phyloP scores from a whole-genome alignment of 1,140 invertebrate genomes.

The Rhysida immarginata region DNA sequence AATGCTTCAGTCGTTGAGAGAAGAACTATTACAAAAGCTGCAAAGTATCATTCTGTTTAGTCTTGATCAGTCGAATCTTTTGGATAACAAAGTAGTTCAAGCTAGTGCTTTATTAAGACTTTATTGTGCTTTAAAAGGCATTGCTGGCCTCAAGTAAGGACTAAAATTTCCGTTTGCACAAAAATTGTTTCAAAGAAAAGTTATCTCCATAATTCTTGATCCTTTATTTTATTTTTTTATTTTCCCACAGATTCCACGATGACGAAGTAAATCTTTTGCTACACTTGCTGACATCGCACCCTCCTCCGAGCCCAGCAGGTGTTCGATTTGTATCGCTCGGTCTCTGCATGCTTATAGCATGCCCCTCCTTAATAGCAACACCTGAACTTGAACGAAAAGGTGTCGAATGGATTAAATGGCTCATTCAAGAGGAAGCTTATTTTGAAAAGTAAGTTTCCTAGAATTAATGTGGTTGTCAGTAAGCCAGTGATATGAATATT shows the following conservation, averaged over 20 bases:
- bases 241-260: slow-evolving; percentile 56
- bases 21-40: slow-evolving; percentile 55
- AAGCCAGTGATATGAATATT: no score
- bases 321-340: slow-evolving; percentile 84
- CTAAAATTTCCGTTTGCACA: no score
- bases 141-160: slow-evolving; percentile 77
- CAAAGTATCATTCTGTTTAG: slow-evolving; percentile 37
- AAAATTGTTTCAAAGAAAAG: no score
- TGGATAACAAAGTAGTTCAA: slow-evolving; percentile 54
- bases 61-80: slow-evolving; percentile 37
- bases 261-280: slow-evolving; percentile 75
- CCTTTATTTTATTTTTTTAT: slow-evolving; percentile 11
- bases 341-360: slow-evolving; percentile 86
- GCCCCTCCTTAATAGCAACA: slow-evolving; percentile 64
- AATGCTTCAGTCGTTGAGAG: slow-evolving; percentile 55
- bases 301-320: slow-evolving; percentile 73
- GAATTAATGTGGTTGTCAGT: no score
- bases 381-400: slow-evolving; percentile 68
- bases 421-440: slow-evolving; percentile 75
- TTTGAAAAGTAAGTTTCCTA: slow-evolving; percentile 37
- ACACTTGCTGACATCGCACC: slow-evolving; percentile 70
- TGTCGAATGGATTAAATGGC: slow-evolving; percentile 89
- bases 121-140: slow-evolving; percentile 80
- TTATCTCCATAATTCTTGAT: no score
- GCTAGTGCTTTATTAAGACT: slow-evolving; percentile 64